These are phyloP conservation scores for Chrysolina oricalcia DNA, from an alignment of 2,888 invertebrate genomes.

Conservation along the genomic window DNA sequence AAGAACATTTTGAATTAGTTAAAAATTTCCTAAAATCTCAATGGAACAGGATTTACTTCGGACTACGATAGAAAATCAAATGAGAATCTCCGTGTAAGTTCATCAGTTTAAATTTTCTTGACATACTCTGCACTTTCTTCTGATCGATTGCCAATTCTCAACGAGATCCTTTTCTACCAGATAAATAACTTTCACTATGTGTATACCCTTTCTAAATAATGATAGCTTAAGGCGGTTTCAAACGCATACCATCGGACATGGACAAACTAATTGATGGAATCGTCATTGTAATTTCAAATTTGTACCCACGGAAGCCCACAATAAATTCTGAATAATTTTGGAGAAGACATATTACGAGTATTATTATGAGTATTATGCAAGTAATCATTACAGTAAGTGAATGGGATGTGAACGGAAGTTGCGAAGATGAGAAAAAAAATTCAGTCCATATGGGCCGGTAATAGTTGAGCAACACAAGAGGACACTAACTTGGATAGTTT, in stretches of 20 bases:
- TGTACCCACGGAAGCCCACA: slow-evolving; percentile 11
- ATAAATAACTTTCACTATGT: slow-evolving; percentile 46
- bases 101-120: slow-evolving; percentile 36
- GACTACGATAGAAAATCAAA: neutral
- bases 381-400: neutral
- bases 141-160: slow-evolving; percentile 43
- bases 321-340: neutral
- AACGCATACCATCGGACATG: slow-evolving; percentile 32
- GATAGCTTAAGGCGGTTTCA: slow-evolving; percentile 36
- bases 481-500: too few relatives aligned
- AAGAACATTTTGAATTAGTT: too few relatives aligned
- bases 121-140: slow-evolving; percentile 40
- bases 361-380: neutral
- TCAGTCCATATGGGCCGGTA: neutral
- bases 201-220: slow-evolving; percentile 49
- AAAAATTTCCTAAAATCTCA: too few relatives aligned
- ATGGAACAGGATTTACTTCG: too few relatives aligned
- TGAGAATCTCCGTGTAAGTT: neutral
- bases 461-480: too few relatives aligned
- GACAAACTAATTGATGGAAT: slow-evolving; percentile 4
- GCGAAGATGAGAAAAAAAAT: neutral
- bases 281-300: slow-evolving; percentile 4
- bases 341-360: neutral
- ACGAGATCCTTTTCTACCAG: slow-evolving; percentile 36
- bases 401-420: slow-evolving; percentile 16